Conservation (phyloP, 2,113 vertebrate genomes). For the Carassius auratus region DNA sequence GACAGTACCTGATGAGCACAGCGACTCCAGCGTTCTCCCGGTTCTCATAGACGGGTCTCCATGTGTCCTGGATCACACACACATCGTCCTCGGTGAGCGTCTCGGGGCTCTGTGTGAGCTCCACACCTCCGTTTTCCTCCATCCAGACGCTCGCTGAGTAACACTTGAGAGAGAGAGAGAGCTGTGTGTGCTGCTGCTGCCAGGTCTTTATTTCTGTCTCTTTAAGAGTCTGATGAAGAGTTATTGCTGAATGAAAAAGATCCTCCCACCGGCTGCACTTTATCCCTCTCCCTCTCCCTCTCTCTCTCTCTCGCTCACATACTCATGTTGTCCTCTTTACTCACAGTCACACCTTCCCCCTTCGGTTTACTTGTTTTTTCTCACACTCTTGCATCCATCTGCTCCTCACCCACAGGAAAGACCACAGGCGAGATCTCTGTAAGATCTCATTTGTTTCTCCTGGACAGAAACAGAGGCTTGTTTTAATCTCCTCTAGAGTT, state of each 20-base stretch:
- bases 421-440: background rate
- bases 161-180: background rate
- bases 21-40: conserved; percentile 73
- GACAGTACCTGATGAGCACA: conserved; percentile 71
- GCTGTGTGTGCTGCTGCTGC: background rate
- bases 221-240: conserved; percentile 59
- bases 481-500: background rate
- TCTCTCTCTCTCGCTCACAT: background rate
- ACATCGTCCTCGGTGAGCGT: conserved; percentile 70
- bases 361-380: background rate
- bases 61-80: conserved; percentile 71
- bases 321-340: background rate
- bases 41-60: conserved; percentile 72
- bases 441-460: background rate
- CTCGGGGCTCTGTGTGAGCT: conserved; percentile 63
- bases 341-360: background rate
- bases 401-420: background rate
- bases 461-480: background rate
- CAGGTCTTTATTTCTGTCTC: background rate
- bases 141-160: background rate
- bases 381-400: conserved; percentile 3
- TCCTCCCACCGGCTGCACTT: conserved; percentile 59
- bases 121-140: conserved; percentile 57
- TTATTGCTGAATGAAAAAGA: conserved; percentile 68
- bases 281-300: conserved; percentile 40